Percentiles rank a stretch among this genome's conserved stretches.
These are phyloP conservation scores for Diaphora mendica DNA, from an alignment of 2,888 invertebrate species.

Conservation along the genomic window DNA sequence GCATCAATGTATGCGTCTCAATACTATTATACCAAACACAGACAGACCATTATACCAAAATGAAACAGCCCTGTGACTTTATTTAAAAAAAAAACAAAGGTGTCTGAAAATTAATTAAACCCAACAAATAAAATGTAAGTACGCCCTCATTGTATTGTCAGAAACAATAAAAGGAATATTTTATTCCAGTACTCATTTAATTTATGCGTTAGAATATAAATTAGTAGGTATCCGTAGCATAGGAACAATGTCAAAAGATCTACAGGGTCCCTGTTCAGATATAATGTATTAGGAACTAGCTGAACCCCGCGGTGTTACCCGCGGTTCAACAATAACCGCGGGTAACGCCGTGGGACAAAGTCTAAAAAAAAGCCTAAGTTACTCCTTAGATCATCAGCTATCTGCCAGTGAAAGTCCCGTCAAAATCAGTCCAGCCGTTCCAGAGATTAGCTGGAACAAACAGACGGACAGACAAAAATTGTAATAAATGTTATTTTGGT, in stretches of 20 bases:
- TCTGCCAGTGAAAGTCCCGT: too few relatives aligned
- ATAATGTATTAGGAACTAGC: background rate
- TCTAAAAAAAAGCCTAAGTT: too few relatives aligned
- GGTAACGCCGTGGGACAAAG: too few relatives aligned
- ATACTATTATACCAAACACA: too few relatives aligned
- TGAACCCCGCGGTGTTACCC: too few relatives aligned
- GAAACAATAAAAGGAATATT: constrained; percentile 20
- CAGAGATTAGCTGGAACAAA: too few relatives aligned
- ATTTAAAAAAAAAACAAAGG: background rate
- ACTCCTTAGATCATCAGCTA: too few relatives aligned
- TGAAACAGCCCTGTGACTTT: background rate
- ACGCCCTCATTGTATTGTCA: constrained; percentile 33
- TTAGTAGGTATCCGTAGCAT: background rate
- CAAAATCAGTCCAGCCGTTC: too few relatives aligned
- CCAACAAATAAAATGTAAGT: constrained; percentile 19
- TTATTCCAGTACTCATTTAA: constrained; percentile 23
- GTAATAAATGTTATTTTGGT: too few relatives aligned
- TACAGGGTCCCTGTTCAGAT: background rate
- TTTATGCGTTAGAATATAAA: constrained; percentile 13
- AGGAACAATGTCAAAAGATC: background rate
- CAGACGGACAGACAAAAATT: too few relatives aligned
- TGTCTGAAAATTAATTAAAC: constrained; percentile 6
- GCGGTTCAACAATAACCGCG: too few relatives aligned
- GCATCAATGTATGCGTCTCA: too few relatives aligned
- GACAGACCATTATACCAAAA: background rate